Evolutionary conservation across 2,888 invertebrate species (phyloP), one percentile per base, ranked within the genome.

Genomic region (Parnassius glacialis): DNA sequence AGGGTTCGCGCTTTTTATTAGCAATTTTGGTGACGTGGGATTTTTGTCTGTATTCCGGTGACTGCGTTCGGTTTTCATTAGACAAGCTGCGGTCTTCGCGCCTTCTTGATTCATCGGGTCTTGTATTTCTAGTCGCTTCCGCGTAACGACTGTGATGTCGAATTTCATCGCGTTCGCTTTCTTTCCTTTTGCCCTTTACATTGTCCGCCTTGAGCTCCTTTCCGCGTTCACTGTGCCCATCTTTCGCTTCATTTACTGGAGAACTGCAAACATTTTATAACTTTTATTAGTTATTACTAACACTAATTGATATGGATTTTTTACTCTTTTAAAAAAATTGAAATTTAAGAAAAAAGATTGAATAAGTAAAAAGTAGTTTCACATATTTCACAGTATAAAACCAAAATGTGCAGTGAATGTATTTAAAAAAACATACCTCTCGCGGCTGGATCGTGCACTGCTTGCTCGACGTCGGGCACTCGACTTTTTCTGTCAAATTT

Each of bases 401-500:
- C 34, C 5, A 34, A 34, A 7, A 34, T 20, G 34, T 34, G 34
- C 5, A 34, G 34, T 34, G 34, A 5, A 34, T 34, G 34, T 7
- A 34, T 34, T 1, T 34, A 34, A 34, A 34, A 51, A 12, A 12
- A 52, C 69, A 78, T 68, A 91, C 91, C 79, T 84, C 65, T 90
- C 90, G 57, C 85, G 82, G 66, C 85, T 86, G 60, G 88, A 83
- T 16, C 81, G 78, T 44, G 78, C 85, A 65, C 82, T 88, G 74
- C 81, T 88, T 76, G 76, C 84, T 70, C 87, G 85, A 57, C 86
- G 88, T 73, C 85, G 79, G 77, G 81, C 77, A 75, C 84, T 81
- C 78, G 87, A 83, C 73, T 90, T 91, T 84, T 90, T 91, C 91
- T 91, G 90, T 87, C 78, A 70, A 82, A 85, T 81, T 77, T 77